Evolutionary conservation across 2,797 vertebrate species (phyloP).

Genomic region (Takifugu ocellatus): DNA sequence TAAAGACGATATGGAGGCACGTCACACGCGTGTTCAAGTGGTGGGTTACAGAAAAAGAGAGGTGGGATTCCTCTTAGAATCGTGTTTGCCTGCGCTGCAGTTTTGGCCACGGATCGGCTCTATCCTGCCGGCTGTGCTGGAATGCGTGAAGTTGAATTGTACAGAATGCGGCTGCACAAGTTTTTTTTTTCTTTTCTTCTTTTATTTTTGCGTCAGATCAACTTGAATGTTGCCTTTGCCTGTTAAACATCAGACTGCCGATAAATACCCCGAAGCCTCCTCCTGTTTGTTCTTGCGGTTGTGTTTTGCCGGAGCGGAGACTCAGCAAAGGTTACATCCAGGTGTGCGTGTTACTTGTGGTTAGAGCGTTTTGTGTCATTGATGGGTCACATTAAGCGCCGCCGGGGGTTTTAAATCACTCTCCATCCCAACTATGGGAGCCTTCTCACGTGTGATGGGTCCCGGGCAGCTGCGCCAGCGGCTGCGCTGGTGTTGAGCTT

Average conservation of each 20-base stretch:
- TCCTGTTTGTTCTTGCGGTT: conserved; percentile 7
- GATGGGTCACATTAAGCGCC: conserved; percentile 2
- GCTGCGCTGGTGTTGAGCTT: conserved; percentile 12
- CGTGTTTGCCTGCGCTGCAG: conserved; percentile 28
- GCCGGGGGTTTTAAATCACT: background rate
- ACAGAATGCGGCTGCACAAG: conserved; percentile 65
- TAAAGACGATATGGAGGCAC: conserved; percentile 3
- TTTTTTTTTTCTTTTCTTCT: conserved; percentile 22
- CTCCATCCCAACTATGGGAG: conserved; percentile 1
- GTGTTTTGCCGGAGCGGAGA: conserved; percentile 11
- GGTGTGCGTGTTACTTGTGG: conserved; percentile 24
- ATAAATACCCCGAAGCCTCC: conserved; percentile 14
- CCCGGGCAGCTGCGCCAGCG: background rate
- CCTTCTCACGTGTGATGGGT: conserved; percentile 10
- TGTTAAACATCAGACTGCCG: conserved; percentile 6
- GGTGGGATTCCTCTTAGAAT: too few species aligned
- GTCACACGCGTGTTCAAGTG: conserved; percentile 35
- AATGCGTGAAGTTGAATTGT: conserved; percentile 64
- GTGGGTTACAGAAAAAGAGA: background rate
- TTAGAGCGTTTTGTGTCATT: conserved; percentile 27
- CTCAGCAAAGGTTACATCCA: conserved; percentile 32
- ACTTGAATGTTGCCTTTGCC: conserved; percentile 38
- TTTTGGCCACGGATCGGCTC: conserved; percentile 21
- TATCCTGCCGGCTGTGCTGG: conserved; percentile 44
- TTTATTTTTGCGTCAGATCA: conserved; percentile 11